A percentile compares a stretch with the other conserved stretches of the same genome.
phyloP scores from a whole-genome alignment of 2,113 vertebrate genomes.

The Nannospalax galili region DNA sequence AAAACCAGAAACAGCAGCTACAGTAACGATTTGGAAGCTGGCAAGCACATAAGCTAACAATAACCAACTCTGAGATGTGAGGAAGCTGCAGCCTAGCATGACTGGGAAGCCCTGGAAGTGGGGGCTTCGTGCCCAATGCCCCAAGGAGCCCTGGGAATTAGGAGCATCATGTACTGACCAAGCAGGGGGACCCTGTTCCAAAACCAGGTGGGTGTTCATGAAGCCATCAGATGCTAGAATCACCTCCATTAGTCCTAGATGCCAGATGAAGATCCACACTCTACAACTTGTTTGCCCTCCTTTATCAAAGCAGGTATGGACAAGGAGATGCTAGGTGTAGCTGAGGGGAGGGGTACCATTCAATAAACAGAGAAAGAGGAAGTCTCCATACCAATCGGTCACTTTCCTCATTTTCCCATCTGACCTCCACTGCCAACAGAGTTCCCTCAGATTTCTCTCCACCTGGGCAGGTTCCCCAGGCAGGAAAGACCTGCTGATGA shows the following conservation, averaged over 20 bases:
- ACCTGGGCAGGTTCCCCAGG: background rate
- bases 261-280: background rate
- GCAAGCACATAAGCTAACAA: background rate
- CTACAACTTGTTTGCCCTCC: background rate
- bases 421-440: background rate
- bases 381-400: background rate
- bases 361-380: background rate
- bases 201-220: background rate
- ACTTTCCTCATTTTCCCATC: background rate
- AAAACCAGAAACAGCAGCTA: background rate
- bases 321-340: background rate
- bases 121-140: background rate
- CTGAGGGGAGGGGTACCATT: accelerated
- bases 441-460: background rate
- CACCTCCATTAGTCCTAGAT: background rate
- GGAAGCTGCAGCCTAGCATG: background rate
- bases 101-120: background rate
- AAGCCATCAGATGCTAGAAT: background rate
- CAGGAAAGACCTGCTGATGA: background rate
- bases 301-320: background rate
- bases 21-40: slow-evolving; percentile 1
- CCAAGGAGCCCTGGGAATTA: background rate
- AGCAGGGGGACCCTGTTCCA: background rate
- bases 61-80: background rate
- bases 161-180: background rate